A percentile compares a stretch with the other conserved stretches of the same genome.
These are phyloP conservation scores for Myotis planiceps DNA, from an alignment of 2,797 vertebrate species.

Conservation along the genomic window DNA sequence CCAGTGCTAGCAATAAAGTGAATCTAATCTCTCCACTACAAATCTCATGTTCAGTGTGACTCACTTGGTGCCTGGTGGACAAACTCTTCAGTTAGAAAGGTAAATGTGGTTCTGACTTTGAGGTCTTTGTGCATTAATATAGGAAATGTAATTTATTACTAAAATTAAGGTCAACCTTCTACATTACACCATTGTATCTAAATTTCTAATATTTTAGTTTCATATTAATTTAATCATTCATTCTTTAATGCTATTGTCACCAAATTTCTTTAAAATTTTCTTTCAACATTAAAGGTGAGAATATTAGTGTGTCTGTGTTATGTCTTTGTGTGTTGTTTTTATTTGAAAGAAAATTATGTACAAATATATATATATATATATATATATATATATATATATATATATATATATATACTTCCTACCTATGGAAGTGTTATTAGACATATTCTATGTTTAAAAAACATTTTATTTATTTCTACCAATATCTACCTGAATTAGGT, in stretches of 20 bases:
- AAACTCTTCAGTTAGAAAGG: too few species aligned
- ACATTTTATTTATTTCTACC: not conserved
- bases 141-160: too few species aligned
- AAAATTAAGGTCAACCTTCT: not conserved
- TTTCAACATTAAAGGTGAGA: not conserved
- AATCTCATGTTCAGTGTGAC: too few species aligned
- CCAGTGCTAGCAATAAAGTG: too few species aligned
- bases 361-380: not conserved
- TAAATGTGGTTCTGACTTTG: too few species aligned
- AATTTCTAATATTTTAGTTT: not conserved
- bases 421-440: not conserved
- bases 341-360: not conserved
- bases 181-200: too few species aligned
- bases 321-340: not conserved
- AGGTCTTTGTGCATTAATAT: too few species aligned
- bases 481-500: not conserved
- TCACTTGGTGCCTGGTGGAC: too few species aligned
- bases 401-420: not conserved
- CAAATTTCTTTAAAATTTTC: not conserved
- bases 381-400: not conserved
- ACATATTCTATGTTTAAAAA: not conserved
- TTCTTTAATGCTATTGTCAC: not conserved
- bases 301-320: not conserved
- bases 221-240: not conserved
- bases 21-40: too few species aligned